A percentile compares a stretch with the other conserved stretches of the same genome.
phyloP scores from a whole-genome alignment of 1,140 invertebrate genomes.

The Zaprionus kolodkinae region DNA sequence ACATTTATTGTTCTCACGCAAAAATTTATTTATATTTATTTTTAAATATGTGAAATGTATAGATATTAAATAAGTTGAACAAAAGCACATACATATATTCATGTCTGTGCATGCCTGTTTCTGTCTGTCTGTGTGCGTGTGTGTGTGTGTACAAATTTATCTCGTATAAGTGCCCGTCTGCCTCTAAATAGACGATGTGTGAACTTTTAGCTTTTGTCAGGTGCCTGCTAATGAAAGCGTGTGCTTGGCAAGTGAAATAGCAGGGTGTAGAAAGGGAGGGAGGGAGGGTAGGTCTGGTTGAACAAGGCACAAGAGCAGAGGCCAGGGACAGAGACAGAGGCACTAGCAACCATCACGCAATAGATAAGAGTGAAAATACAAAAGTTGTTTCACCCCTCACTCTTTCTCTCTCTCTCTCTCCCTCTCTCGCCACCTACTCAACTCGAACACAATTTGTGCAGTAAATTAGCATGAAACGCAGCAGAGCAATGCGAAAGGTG shows the following conservation, averaged over 20 bases:
- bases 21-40: constrained; percentile 66
- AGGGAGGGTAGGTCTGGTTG: not conserved
- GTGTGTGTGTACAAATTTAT: constrained; percentile 22
- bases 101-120: constrained; percentile 6
- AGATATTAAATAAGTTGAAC: constrained; percentile 52
- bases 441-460: constrained; percentile 34
- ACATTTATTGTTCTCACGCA: constrained; percentile 70
- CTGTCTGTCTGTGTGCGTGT: constrained; percentile 14
- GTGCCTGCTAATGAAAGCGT: constrained; percentile 73
- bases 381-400: constrained; percentile 15
- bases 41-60: constrained; percentile 61
- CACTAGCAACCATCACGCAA: constrained; percentile 29
- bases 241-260: constrained; percentile 22
- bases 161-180: constrained; percentile 53
- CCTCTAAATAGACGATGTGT: constrained; percentile 65
- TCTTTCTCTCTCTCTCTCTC: not conserved
- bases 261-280: not conserved
- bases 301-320: not conserved
- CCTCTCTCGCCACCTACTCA: constrained; percentile 2
- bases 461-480: constrained; percentile 69
- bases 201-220: constrained; percentile 80
- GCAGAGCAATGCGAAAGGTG: constrained; percentile 48
- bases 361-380: constrained; percentile 51
- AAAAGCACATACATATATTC: constrained; percentile 38
- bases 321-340: constrained; percentile 20